Evolutionary conservation across 2,113 vertebrate genomes (phyloP).

Genomic region (Ptyas mucosa): DNA sequence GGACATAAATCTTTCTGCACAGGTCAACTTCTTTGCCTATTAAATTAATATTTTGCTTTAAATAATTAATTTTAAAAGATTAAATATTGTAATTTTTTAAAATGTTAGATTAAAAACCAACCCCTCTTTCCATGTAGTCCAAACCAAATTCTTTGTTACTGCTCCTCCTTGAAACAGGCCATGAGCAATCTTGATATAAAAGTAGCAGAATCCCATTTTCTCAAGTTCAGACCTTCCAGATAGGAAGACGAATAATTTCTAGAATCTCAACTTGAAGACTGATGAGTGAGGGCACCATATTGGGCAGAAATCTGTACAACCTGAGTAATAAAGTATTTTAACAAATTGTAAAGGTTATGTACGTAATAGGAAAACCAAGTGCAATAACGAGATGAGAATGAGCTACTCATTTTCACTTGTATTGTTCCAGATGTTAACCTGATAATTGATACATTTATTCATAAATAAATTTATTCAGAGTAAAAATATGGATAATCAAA

Average conservation of each 20-base stretch:
- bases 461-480: slow-evolving; percentile 70
- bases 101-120: not conserved
- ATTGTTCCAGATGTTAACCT: slow-evolving; percentile 63
- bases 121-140: not conserved
- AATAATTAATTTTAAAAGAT: not conserved
- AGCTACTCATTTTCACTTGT: slow-evolving; percentile 64
- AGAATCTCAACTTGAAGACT: not conserved
- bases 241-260: not conserved
- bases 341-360: slow-evolving; percentile 30
- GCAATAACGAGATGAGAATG: slow-evolving; percentile 30
- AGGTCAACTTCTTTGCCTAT: not conserved
- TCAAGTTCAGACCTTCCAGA: not conserved
- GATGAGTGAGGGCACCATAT: not conserved
- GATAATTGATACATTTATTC: slow-evolving; percentile 67
- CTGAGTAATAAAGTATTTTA: not conserved
- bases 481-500: slow-evolving; percentile 67
- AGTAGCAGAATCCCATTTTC: not conserved
- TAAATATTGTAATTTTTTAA: not conserved
- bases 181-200: not conserved
- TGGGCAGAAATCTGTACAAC: not conserved
- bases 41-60: not conserved
- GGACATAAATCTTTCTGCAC: not conserved
- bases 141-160: not conserved
- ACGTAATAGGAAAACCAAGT: slow-evolving; percentile 23
- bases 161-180: not conserved